phyloP scores from a whole-genome alignment of 2,113 vertebrate genomes.

The Fregetta grallaria region DNA sequence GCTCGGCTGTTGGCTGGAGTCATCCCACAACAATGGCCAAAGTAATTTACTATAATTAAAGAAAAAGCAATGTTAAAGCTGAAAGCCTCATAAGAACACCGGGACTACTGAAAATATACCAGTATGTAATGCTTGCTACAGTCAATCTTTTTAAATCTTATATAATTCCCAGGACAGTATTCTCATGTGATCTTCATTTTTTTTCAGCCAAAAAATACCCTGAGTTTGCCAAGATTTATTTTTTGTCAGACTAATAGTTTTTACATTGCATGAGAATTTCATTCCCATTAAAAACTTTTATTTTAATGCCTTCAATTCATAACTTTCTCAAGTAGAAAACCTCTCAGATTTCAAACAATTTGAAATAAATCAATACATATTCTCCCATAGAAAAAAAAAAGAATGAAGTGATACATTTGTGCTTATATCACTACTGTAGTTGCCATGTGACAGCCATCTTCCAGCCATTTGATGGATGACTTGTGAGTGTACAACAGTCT shows the following conservation, averaged over 20 bases:
- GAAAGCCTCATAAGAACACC: conserved; percentile 2
- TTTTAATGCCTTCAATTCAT: conserved; percentile 74
- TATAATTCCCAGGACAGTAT: conserved; percentile 38
- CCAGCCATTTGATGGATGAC: conserved; percentile 81
- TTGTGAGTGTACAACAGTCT: conserved; percentile 65
- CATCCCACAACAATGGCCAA: background rate
- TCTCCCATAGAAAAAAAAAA: conserved; percentile 37
- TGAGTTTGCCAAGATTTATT: conserved; percentile 80
- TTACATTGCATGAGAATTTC: conserved; percentile 71
- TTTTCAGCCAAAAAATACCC: conserved; percentile 66
- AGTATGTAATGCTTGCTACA: background rate
- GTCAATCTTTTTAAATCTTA: conserved; percentile 51
- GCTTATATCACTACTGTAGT: conserved; percentile 55
- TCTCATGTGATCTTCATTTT: conserved; percentile 80
- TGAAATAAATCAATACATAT: conserved; percentile 55
- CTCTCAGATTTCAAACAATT: conserved; percentile 45
- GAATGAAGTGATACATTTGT: conserved; percentile 75
- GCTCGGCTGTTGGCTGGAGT: background rate
- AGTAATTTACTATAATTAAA: conserved; percentile 41
- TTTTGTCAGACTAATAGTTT: conserved; percentile 71
- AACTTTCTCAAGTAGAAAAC: conserved; percentile 48
- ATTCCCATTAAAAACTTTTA: conserved; percentile 73
- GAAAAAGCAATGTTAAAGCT: background rate
- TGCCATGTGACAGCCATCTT: conserved; percentile 54
- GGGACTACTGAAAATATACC: conserved; percentile 28